A percentile compares a stretch with the other conserved stretches of the same genome.
These are phyloP conservation scores for Apamea anceps DNA, from an alignment of 2,888 invertebrate species.

Conservation along the genomic window DNA sequence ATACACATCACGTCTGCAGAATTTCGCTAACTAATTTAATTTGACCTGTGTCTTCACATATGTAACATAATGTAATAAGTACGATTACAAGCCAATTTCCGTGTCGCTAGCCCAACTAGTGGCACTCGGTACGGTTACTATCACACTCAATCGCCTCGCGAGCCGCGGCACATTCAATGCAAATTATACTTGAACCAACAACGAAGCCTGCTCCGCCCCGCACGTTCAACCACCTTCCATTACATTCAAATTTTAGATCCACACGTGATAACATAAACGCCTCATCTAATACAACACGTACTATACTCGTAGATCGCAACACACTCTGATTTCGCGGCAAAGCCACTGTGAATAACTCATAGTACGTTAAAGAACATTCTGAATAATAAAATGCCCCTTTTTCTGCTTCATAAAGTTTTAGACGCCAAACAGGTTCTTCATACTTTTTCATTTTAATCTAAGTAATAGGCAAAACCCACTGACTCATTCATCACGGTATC, in stretches of 20 bases:
- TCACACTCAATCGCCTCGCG: constrained; percentile 58
- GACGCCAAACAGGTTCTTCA: constrained; percentile 60
- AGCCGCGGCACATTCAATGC: constrained; percentile 72
- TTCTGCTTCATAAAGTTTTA: constrained; percentile 69
- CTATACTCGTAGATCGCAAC: constrained; percentile 14
- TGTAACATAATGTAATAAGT: not conserved
- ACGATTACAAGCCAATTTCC: constrained; percentile 33
- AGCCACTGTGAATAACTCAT: constrained; percentile 52
- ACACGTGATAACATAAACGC: constrained; percentile 48
- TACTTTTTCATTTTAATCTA: constrained; percentile 71
- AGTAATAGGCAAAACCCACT: constrained; percentile 67
- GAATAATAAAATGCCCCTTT: constrained; percentile 64
- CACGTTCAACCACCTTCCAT: constrained; percentile 53
- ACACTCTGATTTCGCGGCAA: constrained; percentile 20
- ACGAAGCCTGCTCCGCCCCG: constrained; percentile 48
- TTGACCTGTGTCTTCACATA: not conserved
- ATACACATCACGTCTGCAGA: not conserved
- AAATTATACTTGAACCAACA: constrained; percentile 70
- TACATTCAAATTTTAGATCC: constrained; percentile 56
- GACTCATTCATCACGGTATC: constrained; percentile 70
- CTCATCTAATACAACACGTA: constrained; percentile 30
- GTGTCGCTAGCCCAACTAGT: constrained; percentile 27
- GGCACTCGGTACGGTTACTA: constrained; percentile 30
- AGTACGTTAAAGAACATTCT: constrained; percentile 55
- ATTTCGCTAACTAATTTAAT: not conserved